Percentiles rank a stretch among this genome's conserved stretches.
Evolutionary conservation across 2,113 vertebrate genomes (phyloP).

Genomic region (Pelodiscus sinensis): DNA sequence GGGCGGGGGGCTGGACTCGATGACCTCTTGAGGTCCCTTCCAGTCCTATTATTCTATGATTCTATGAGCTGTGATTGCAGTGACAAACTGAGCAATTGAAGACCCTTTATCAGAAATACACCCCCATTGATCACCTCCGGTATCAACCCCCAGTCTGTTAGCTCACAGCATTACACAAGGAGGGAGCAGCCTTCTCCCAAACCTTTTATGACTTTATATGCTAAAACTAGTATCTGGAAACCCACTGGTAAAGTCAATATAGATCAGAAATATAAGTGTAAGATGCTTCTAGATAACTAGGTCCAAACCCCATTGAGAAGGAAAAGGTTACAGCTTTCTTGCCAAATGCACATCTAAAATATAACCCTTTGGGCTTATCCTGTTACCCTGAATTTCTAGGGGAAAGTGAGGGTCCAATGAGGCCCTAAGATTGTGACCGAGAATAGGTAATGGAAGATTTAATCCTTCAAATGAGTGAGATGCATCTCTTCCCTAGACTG

Average conservation of each 20-base stretch:
- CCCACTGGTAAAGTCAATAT: not conserved
- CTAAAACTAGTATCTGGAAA: not conserved
- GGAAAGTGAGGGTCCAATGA: not conserved
- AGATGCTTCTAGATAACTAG: not conserved
- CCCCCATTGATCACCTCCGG: not conserved
- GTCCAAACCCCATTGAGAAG: not conserved
- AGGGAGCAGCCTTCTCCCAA: not conserved
- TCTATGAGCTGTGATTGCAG: not conserved
- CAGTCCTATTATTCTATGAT: no score
- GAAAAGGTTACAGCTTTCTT: not conserved
- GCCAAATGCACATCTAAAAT: not conserved
- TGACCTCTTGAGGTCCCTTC: no score
- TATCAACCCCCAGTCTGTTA: not conserved
- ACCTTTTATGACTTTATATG: not conserved
- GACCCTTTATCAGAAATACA: not conserved
- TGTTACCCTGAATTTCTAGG: not conserved
- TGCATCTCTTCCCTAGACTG: not conserved
- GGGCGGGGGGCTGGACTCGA: no score
- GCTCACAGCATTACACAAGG: not conserved
- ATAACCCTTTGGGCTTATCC: not conserved
- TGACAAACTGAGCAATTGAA: not conserved
- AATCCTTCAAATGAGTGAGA: not conserved
- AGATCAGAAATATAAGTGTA: not conserved
- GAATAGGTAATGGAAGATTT: not conserved
- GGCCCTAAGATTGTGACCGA: not conserved